A percentile compares a stretch with the other conserved stretches of the same genome.
Evolutionary conservation across 1,140 invertebrate species (phyloP).

Genomic region (Aphelinus certus): DNA sequence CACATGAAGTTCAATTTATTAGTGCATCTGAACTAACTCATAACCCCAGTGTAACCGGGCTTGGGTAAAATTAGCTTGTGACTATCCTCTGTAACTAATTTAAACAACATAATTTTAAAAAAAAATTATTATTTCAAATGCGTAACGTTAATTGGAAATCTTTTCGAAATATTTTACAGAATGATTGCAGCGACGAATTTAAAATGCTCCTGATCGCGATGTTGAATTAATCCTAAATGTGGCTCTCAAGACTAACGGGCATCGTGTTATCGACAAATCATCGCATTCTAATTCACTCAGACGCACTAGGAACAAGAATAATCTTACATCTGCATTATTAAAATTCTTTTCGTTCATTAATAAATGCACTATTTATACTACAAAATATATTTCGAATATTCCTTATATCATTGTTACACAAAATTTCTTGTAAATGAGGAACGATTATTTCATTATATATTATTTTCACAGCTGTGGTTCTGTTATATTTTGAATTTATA

Average conservation of each 20-base stretch:
- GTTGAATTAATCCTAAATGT: constrained; percentile 55
- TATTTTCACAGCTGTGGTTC: constrained; percentile 24
- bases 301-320: constrained; percentile 19
- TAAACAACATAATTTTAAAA: background rate
- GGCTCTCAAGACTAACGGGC: constrained; percentile 42
- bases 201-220: constrained; percentile 68
- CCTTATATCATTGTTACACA: background rate
- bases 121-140: background rate
- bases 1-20: background rate
- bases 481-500: constrained; percentile 35
- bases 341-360: constrained; percentile 5
- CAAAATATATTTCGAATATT: background rate
- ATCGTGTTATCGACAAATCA: constrained; percentile 44
- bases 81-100: background rate
- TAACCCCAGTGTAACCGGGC: background rate
- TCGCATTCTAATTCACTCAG: constrained; percentile 34
- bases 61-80: background rate
- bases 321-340: constrained; percentile 14
- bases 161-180: constrained; percentile 61
- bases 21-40: constrained; percentile 1
- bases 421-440: background rate
- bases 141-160: constrained; percentile 24
- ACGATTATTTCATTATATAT: background rate
- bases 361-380: background rate
- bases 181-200: constrained; percentile 70